Evolutionary conservation across 2,113 vertebrate species (phyloP), one percentile per base, ranked within the genome.

Genomic region (Aptenodytes forsteri): DNA sequence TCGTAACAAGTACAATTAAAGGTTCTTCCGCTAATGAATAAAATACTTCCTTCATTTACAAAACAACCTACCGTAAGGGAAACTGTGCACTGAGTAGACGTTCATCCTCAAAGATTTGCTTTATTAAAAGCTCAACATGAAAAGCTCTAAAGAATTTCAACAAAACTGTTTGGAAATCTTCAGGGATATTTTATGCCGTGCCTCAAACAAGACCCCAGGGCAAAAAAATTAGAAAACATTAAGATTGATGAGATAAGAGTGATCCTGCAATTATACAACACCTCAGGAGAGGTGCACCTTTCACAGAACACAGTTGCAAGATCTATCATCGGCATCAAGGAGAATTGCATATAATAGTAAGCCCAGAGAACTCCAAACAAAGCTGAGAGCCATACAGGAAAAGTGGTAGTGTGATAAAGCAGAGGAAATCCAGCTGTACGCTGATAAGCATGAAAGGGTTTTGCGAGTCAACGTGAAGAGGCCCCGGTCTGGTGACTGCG

Each of bases 391-490:
- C 78, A 40, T 95, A 95, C 97, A 97, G 97, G 97, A 97, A 97
- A 97, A 96, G 95, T 42, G 92, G 91, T 83, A 66, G 70, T 56
- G 96, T 95, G 97, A 97, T 97, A 96, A 97, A 97, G 70, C 87
- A 90, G 95, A 97, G 96, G 97, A 97, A 97, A 97, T 90, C 93
- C 97, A 97, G 97, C 97, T 94, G 97, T 55, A 95, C 0, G 4
- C 96, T 97, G 97, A 97, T 97, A 97, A 97, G 90, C 96, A 94
- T 97, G 95, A 97, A 97, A 97, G 97, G 44, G 17, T 79, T 93
- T 96, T 65, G 3, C 52, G 0, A 94, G 93, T 95, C 91, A 93
- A 96, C 13, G 90, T 14, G 56, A 97, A 96, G 97, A 95, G 96
- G 97, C 84, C 95, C 91, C 1, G 1, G 18, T 30, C 52, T 17